Evolutionary conservation across 2,113 vertebrate genomes (phyloP), one percentile per base, ranked within the genome.

Genomic region (Mellivora capensis): DNA sequence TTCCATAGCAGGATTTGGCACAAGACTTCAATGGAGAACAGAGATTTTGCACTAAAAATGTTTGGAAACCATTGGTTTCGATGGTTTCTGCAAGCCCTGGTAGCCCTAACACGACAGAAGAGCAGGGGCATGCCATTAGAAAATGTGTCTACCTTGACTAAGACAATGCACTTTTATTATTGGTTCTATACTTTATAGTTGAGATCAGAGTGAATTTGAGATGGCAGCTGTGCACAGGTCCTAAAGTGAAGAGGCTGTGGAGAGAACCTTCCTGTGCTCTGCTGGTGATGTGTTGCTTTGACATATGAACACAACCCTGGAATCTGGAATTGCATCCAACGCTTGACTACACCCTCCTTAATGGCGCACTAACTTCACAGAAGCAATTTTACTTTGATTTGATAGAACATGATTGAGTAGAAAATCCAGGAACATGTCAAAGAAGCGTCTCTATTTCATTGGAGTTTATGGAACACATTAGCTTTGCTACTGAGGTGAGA

Each of bases 401-500:
- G 10, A 39, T 62, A 93, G 47, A 87, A 83, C 47, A 79, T 39
- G 90, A 69, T 59, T 39, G 52, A 94, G 21, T 81, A 82, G 34
- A 62, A 92, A 92, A 83, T 90, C 76, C 37, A 37, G 64, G 76
- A 84, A 74, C 0, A 20, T 87, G 25, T 74, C 49, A 84, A 34
- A 95, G 13, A n/a, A 44, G 13, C 64, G 95, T 80, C 61, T 85
- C 80, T 74, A 67, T 49, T 87, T 17, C 25, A 9, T 1, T 49
- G 47, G 23, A 83, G 31, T 93, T 93, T 42, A 83, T 87, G 90
- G 67, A 91, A 91, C 15, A 91, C 15, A n/a, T 96, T 87, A 89
- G 89, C 37, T 93, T 85, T 95, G 67, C 6, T 86, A 4, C 64
- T 96, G 59, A 86, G 3, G 37, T 57, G 37, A 52, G 59, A 23